phyloP scores from a whole-genome alignment of 2,113 vertebrate species.

The Clarias gariepinus region DNA sequence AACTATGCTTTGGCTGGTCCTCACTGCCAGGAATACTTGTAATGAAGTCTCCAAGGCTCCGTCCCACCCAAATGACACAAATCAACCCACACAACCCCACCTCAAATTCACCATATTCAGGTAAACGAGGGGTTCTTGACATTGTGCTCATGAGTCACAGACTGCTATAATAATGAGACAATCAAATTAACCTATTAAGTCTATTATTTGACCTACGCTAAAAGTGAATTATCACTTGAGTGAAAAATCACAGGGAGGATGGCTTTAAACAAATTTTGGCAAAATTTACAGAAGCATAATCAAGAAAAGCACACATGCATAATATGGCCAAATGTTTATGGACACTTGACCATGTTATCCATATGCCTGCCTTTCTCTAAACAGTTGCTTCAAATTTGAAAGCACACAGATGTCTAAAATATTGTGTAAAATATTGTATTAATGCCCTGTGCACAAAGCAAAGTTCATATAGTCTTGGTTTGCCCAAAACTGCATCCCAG shows the following conservation, averaged over 20 bases:
- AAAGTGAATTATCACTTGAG: background rate
- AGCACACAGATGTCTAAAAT: background rate
- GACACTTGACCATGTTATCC: background rate
- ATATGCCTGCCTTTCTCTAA: background rate
- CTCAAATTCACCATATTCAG: constrained; percentile 83
- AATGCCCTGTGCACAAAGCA: background rate
- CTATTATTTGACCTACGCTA: background rate
- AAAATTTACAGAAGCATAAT: background rate
- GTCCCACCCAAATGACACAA: constrained; percentile 71
- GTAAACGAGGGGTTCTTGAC: constrained; percentile 64
- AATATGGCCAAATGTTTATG: background rate
- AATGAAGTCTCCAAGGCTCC: constrained; percentile 86
- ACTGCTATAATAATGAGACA: background rate
- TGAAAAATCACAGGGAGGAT: background rate
- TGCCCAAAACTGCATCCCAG: background rate
- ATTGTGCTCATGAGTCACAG: background rate
- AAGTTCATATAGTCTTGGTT: background rate
- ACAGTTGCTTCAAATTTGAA: background rate
- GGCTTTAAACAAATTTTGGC: background rate
- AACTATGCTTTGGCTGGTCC: constrained; percentile 89
- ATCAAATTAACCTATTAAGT: background rate
- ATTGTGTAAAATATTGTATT: too few relatives aligned
- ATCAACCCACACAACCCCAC: constrained; percentile 65
- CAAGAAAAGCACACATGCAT: background rate
- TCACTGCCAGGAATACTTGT: constrained; percentile 90